A percentile compares a stretch with the other conserved stretches of the same genome.
Evolutionary conservation across 2,113 vertebrate species (phyloP).

Genomic region (Trematocara unimaculatum): DNA sequence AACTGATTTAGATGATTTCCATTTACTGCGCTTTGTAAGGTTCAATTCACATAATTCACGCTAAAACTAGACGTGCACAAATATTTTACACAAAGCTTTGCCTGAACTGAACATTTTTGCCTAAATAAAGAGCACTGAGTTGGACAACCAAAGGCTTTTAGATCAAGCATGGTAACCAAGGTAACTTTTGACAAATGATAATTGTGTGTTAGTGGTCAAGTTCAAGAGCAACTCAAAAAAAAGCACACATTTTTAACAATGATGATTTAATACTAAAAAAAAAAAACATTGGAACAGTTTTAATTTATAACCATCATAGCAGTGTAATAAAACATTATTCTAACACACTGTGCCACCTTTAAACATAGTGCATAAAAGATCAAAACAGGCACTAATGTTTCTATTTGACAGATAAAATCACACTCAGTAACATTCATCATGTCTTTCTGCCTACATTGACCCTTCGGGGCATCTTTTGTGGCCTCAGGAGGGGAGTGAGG

Average conservation of each 20-base stretch:
- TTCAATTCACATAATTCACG: background rate
- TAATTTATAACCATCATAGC: background rate
- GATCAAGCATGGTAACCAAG: background rate
- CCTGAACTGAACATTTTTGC: background rate
- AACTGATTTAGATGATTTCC: background rate
- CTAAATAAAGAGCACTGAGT: background rate
- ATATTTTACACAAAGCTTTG: background rate
- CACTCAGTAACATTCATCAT: constrained; percentile 43
- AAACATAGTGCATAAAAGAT: constrained; percentile 25
- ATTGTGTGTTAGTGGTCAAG: background rate
- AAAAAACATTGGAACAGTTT: background rate
- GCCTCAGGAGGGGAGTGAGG: constrained; percentile 36
- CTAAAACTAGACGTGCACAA: background rate
- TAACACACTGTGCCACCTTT: background rate
- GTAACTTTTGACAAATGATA: background rate
- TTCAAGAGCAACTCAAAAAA: background rate
- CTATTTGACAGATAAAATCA: constrained; percentile 54
- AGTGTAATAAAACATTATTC: constrained; percentile 1
- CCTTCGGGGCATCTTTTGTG: constrained; percentile 21
- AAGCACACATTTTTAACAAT: background rate
- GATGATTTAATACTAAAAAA: background rate
- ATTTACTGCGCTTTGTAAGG: background rate
- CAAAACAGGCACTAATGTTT: constrained; percentile 18
- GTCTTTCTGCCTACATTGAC: constrained; percentile 33
- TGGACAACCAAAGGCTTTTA: background rate